These are phyloP conservation scores for Typhlichthys eigenmanni DNA, from an alignment of 2,797 vertebrate species.

Conservation along the genomic window DNA sequence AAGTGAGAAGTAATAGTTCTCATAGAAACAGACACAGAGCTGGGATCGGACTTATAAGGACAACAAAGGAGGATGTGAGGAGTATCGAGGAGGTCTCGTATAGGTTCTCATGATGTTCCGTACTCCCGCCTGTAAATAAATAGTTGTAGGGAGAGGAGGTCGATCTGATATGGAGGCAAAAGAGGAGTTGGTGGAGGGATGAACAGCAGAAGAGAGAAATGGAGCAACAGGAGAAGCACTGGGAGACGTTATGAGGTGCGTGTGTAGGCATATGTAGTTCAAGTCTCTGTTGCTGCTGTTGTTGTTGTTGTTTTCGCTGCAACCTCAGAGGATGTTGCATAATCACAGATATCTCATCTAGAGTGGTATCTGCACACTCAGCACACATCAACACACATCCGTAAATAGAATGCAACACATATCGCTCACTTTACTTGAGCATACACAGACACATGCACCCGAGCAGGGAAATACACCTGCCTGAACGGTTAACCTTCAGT, in stretches of 20 bases:
- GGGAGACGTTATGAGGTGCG: background rate
- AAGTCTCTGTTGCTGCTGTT: too few relatives aligned
- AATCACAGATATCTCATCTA: background rate
- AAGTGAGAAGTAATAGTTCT: too few relatives aligned
- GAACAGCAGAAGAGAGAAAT: background rate
- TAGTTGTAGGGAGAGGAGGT: slow-evolving; percentile 34
- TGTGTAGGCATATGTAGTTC: too few relatives aligned
- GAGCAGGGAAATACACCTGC: background rate
- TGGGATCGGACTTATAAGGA: too few relatives aligned
- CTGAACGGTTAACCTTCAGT: background rate
- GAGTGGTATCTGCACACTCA: slow-evolving; percentile 13
- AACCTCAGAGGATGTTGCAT: too few relatives aligned
- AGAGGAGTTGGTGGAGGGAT: background rate
- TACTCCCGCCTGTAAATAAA: slow-evolving; percentile 54
- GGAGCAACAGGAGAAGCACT: background rate
- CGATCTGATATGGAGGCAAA: slow-evolving; percentile 24
- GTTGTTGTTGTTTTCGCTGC: too few relatives aligned
- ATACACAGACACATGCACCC: background rate
- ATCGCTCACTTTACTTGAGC: background rate
- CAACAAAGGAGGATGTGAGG: slow-evolving; percentile 21
- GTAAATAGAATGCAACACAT: background rate
- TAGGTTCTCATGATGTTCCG: slow-evolving; percentile 67
- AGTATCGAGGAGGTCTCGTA: slow-evolving; percentile 11
- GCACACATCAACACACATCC: background rate
- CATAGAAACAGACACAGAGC: too few relatives aligned